These are phyloP conservation scores for Drosophila paulistorum DNA, from an alignment of 1,140 invertebrate species.

Conservation along the genomic window DNA sequence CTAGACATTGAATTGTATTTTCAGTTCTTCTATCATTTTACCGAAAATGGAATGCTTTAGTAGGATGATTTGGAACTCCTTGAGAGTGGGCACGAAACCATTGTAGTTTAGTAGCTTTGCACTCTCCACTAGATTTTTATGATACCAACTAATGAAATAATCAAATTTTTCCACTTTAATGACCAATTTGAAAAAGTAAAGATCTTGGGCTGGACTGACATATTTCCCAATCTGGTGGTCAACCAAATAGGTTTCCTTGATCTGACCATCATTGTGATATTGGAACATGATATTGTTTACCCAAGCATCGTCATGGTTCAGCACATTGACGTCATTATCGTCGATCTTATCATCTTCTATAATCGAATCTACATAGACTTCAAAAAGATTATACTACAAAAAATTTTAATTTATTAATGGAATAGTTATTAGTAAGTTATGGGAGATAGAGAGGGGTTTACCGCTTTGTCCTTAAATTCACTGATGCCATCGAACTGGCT, in stretches of 20 bases:
- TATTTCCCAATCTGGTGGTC: conserved; percentile 55
- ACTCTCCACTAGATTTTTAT: conserved; percentile 43
- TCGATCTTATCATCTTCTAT: conserved; percentile 50
- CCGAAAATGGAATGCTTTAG: conserved; percentile 40
- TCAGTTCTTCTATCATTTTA: neutral
- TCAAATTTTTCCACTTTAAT: conserved; percentile 57
- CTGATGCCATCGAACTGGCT: conserved; percentile 22
- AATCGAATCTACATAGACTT: conserved; percentile 22
- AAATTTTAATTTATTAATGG: neutral
- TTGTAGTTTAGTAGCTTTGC: conserved; percentile 41
- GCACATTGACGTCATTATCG: conserved; percentile 84
- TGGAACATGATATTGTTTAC: conserved; percentile 87
- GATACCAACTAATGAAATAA: conserved; percentile 55
- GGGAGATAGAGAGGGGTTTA: conserved; percentile 6
- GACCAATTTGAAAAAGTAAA: conserved; percentile 47
- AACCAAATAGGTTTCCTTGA: conserved; percentile 84
- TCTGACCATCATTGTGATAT: conserved; percentile 83
- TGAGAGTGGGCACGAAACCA: conserved; percentile 40
- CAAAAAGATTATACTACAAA: conserved; percentile 12
- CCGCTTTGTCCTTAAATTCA: conserved; percentile 45
- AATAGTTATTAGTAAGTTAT: no score
- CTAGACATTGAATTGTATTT: neutral
- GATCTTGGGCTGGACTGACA: conserved; percentile 51
- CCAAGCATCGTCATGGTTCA: conserved; percentile 87
- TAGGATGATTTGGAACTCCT: conserved; percentile 45